Evolutionary conservation across 2,113 vertebrate genomes (phyloP).

Genomic region (Zapus hudsonius): DNA sequence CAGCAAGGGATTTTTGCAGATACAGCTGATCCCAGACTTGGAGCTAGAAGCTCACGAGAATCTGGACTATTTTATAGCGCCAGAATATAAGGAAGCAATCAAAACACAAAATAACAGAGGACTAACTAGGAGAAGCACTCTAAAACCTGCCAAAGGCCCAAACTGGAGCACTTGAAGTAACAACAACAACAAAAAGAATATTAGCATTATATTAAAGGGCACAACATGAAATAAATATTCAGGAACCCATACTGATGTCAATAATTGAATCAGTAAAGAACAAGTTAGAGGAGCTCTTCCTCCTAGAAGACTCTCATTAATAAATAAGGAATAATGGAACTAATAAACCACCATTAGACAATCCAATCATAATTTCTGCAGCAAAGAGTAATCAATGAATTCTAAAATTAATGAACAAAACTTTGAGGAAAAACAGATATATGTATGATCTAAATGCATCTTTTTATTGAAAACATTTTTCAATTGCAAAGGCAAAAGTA

Average conservation of each 20-base stretch:
- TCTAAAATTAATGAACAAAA: background rate
- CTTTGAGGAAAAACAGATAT: conserved; percentile 10
- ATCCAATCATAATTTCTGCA: background rate
- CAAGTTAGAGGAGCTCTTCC: background rate
- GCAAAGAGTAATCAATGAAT: background rate
- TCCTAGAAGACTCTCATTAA: background rate
- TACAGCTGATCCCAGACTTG: background rate
- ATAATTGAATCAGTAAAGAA: background rate
- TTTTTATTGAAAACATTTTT: background rate
- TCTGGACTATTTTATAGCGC: background rate
- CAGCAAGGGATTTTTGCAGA: background rate
- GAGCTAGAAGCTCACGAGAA: background rate
- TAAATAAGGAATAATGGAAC: background rate
- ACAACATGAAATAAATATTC: background rate
- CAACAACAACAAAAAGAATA: background rate
- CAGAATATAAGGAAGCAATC: background rate
- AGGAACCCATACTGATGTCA: background rate
- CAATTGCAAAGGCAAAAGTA: background rate
- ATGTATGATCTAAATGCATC: background rate
- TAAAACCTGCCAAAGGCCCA: background rate
- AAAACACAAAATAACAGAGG: background rate
- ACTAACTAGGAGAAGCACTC: background rate
- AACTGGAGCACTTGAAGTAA: background rate
- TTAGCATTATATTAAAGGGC: background rate
- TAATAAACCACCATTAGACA: too few relatives aligned